Percentiles rank a stretch among this genome's conserved stretches.
These are phyloP conservation scores for Lasiurus borealis DNA, from an alignment of 2,113 vertebrate species.

Conservation along the genomic window DNA sequence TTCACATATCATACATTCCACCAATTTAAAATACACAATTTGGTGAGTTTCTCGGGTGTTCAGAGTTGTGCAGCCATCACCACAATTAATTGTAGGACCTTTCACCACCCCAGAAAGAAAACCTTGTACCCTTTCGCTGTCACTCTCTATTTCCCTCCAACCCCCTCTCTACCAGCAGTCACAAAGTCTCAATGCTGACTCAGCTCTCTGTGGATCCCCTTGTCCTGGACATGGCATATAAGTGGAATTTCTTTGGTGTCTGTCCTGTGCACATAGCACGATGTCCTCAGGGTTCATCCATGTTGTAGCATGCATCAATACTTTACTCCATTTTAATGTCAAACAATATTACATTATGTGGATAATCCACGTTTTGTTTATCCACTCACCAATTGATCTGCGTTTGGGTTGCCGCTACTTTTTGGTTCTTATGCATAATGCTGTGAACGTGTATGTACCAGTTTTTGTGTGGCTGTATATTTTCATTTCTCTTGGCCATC, in stretches of 20 bases:
- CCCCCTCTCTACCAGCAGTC: neutral
- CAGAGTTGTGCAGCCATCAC: neutral
- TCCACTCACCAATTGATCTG: neutral
- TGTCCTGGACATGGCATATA: neutral
- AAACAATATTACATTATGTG: neutral
- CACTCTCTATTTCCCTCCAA: neutral
- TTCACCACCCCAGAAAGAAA: neutral
- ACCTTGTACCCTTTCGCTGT: neutral
- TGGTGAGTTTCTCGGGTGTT: neutral
- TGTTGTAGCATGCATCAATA: neutral
- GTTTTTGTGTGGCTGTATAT: neutral
- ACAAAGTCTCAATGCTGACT: neutral
- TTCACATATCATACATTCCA: neutral
- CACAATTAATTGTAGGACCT: neutral
- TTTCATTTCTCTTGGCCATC: neutral
- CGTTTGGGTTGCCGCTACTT: neutral
- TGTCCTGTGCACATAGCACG: neutral
- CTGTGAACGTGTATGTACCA: neutral
- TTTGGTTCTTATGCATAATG: neutral
- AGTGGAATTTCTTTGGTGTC: neutral
- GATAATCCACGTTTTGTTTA: neutral
- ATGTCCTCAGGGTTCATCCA: neutral
- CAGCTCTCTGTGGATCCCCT: neutral
- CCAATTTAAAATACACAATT: neutral
- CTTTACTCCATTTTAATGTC: neutral